Conservation (phyloP, 2,888 invertebrate genomes). For the Sericinus montela region DNA sequence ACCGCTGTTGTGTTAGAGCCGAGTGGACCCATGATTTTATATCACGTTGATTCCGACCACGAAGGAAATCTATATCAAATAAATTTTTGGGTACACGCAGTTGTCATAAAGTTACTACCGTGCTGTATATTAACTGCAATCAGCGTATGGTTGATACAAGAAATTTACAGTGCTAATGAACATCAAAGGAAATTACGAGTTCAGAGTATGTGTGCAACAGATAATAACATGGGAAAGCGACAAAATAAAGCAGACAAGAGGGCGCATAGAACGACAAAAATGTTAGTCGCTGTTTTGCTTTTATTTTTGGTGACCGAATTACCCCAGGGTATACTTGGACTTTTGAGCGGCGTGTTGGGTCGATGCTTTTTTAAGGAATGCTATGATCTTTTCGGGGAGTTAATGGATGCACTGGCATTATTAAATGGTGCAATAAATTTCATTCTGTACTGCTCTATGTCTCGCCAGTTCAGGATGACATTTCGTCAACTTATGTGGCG, state of each 20-base stretch:
- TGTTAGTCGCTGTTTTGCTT: constrained; percentile 91
- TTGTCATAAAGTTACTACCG: constrained; percentile 88
- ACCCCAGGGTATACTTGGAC: constrained; percentile 88
- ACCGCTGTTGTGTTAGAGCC: constrained; percentile 67
- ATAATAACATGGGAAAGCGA: constrained; percentile 59
- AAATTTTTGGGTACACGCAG: constrained; percentile 90
- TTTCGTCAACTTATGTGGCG: constrained; percentile 86
- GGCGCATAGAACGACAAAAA: constrained; percentile 92
- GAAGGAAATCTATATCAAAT: constrained; percentile 81
- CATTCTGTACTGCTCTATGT: constrained; percentile 96
- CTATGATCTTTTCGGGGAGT: constrained; percentile 89
- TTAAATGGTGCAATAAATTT: constrained; percentile 96
- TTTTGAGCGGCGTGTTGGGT: constrained; percentile 83
- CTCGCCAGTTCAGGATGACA: constrained; percentile 92
- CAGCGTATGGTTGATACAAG: constrained; percentile 84
- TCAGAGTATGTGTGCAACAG: constrained; percentile 78
- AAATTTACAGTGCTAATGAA: constrained; percentile 86
- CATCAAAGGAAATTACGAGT: constrained; percentile 85
- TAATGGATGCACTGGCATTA: constrained; percentile 94
- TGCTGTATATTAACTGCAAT: constrained; percentile 88
- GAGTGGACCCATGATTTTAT: constrained; percentile 54
- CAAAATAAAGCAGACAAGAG: constrained; percentile 83
- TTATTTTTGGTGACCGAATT: constrained; percentile 94
- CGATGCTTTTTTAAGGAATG: constrained; percentile 88
- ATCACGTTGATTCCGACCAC: constrained; percentile 76